A percentile compares a stretch with the other conserved stretches of the same genome.
phyloP scores from a whole-genome alignment of 1,140 invertebrate species.

The Heliconius himera region DNA sequence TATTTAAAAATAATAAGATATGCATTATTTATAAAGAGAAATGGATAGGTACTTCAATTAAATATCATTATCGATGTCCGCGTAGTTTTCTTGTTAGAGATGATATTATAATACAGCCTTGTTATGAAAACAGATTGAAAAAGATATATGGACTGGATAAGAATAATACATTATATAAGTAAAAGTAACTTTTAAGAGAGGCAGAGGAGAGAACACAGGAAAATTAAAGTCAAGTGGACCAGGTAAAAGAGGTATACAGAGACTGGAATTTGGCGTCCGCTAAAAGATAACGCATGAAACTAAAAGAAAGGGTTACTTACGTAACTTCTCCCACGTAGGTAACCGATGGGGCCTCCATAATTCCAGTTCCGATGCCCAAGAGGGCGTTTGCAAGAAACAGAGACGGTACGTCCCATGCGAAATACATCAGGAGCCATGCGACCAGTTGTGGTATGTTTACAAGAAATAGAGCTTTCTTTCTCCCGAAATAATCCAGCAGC shows the following conservation, averaged over 20 bases:
- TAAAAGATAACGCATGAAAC: too few species aligned
- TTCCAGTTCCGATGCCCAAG: slow-evolving; percentile 78
- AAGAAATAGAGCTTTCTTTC: slow-evolving; percentile 85
- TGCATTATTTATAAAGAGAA: background rate
- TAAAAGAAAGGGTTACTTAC: slow-evolving; percentile 40
- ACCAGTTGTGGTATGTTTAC: slow-evolving; percentile 86
- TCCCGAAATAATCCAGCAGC: slow-evolving; percentile 84
- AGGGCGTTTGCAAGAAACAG: slow-evolving; percentile 72
- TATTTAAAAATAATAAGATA: background rate
- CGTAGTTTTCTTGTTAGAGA: background rate
- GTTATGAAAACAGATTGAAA: background rate
- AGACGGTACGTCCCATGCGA: slow-evolving; percentile 74
- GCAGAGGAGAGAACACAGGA: too few species aligned
- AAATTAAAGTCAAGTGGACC: too few species aligned
- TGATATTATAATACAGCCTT: background rate
- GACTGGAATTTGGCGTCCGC: too few species aligned
- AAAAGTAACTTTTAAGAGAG: too few species aligned
- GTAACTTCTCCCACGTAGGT: slow-evolving; percentile 83
- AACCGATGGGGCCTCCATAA: slow-evolving; percentile 82
- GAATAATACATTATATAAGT: background rate
- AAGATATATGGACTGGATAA: background rate
- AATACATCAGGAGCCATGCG: slow-evolving; percentile 86
- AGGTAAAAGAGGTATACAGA: background rate
- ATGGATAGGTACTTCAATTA: background rate
- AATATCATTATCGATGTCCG: background rate